Base-by-base conservation (phyloP, 2,113 vertebrate species). In the Tachysurus vachellii region DNA sequence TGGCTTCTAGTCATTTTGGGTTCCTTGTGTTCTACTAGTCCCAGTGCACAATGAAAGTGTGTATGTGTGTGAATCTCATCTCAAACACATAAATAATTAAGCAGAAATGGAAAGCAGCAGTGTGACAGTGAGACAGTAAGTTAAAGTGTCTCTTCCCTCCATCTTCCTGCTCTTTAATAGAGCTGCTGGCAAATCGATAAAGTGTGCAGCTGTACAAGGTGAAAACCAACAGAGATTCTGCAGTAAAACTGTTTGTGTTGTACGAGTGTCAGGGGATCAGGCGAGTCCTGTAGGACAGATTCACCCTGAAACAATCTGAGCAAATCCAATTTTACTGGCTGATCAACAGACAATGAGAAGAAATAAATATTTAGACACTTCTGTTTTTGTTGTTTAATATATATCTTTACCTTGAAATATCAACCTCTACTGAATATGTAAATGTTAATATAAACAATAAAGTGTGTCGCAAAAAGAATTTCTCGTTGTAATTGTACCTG, bases 1-100 rank as follows among this genome's bases (percentile, higher is more conserved):
- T 21, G 19, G 57, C 11, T n/a, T n/a, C 61, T 62, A 0, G 59
- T 62, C 10, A 66, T 66, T 66, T 66, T 36, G 26, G 42, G 70
- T 75, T 47, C 71, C 44, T 47, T 26, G 42, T 23, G 42, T 47
- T 75, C 71, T 42, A 71, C 31, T 0, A 1, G 10, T 26, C 21
- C 10, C 42, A 26, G 21, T 19, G 44, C 42, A 12, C 42, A 75
- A 1, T 47, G 19, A 47, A 10, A 5, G 28, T 12, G 8, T 70
- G 28, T 1, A 28, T 36, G 17, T 77, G 36, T 85, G 70, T 85
- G 89, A 80, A 93, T 93, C 92, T 93, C 92, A 95, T 96, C 91
- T 92, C 93, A 93, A 89, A 88, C 86, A 81, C 90, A 92, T 95
- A 92, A 94, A 96, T 95, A 93, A 95, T 96, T 95, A 91, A 95